Evolutionary conservation across 2,113 vertebrate species (phyloP).

Genomic region (Todiramphus saurophagus): DNA sequence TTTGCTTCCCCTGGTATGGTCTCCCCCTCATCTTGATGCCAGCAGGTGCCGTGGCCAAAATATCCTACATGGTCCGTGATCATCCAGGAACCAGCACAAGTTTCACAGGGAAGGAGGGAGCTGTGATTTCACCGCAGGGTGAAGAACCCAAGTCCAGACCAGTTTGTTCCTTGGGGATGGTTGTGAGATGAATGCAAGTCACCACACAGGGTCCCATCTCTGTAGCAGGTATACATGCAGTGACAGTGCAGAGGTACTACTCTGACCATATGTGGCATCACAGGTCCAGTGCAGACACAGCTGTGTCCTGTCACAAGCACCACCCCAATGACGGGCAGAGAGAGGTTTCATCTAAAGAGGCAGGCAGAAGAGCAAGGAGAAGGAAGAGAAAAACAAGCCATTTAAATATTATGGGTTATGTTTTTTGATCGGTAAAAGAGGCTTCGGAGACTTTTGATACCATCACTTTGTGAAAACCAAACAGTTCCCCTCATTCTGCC

Average conservation of each 20-base stretch:
- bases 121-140: not conserved
- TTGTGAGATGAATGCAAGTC: not conserved
- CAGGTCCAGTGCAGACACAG: not conserved
- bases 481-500: not conserved
- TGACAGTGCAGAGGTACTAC: not conserved
- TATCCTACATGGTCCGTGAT: not conserved
- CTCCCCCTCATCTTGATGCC: not conserved
- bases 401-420: not conserved
- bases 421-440: not conserved
- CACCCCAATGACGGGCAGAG: not conserved
- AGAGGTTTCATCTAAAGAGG: not conserved
- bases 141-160: not conserved
- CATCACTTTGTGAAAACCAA: not conserved
- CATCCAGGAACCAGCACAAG: not conserved
- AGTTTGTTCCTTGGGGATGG: not conserved
- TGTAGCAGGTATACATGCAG: fast-evolving
- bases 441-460: not conserved
- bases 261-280: not conserved
- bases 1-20: not conserved
- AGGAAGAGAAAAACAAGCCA: not conserved
- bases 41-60: not conserved
- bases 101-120: not conserved
- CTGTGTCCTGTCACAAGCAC: not conserved
- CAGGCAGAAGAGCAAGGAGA: not conserved
- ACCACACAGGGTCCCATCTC: not conserved